Evolutionary conservation across 2,888 invertebrate genomes (phyloP), one percentile per base, ranked within the genome.

Genomic region (Acleris holmiana): DNA sequence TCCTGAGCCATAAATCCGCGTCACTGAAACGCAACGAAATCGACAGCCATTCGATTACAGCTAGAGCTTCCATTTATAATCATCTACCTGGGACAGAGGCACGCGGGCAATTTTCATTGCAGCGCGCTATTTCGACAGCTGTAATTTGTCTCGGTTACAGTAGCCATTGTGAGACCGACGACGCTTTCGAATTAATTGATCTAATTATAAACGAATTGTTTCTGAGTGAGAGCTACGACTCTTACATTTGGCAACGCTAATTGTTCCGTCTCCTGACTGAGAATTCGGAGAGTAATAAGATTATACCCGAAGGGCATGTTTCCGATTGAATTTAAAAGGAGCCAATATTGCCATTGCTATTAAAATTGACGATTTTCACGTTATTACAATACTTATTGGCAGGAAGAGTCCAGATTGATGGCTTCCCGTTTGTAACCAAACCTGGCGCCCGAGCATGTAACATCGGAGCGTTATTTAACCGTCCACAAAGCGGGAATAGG

Each of bases 1-100:
- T 73, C 72, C 69, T 63, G 67, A 69, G 71, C 77, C 78, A 84
- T 86, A 84, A 85, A 85, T 86, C 78, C 78, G 79, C 79, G 81
- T 84, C 83, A 80, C 75, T 74, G 73, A 78, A 80, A 76, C 76
- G 74, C 74, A 73, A 69, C 76, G 66, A 72, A 78, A 79, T 80
- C 80, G 85, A 84, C 83, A 83, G 79, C 78, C 76, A 75, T 76
- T 82, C 76, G 79, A 77, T 80, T 81, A 78, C 79, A 77, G 79
- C 77, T 76, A 76, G 73, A 67, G 69, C 66, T 69, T 65, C 66
- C 71, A 71, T 72, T 73, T 71, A 60, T 68, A 61, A 64, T 64
- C 54, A 65, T 46, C 49, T 65, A 65, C 65, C 65, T 65, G 65
- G 54, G 44, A 65, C 60, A 44, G 41, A 59, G 40, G 56, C 47